Conservation (phyloP, 2,113 vertebrate species). For the Tachysurus vachellii region DNA sequence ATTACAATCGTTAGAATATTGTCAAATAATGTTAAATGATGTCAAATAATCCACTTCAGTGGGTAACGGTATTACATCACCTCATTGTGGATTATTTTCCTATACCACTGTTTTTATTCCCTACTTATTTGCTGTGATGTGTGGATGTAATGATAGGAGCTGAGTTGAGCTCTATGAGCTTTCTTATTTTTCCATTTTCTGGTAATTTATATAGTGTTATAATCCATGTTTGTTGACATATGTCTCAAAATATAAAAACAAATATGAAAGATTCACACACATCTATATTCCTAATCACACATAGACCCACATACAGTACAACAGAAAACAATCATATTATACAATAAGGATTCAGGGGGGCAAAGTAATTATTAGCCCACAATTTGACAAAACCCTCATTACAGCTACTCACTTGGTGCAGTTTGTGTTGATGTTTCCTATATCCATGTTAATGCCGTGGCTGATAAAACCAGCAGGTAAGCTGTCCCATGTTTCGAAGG, state of each 20-base stretch:
- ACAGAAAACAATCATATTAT: background rate
- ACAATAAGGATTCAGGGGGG: too few species aligned
- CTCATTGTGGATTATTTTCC: background rate
- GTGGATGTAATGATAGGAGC: background rate
- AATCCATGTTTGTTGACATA: background rate
- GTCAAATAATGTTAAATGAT: background rate
- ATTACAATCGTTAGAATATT: background rate
- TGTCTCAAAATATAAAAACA: background rate
- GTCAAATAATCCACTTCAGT: background rate
- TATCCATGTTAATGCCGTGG: conserved; percentile 73
- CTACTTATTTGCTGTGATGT: background rate
- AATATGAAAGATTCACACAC: background rate
- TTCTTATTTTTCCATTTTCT: background rate
- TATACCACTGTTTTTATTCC: background rate
- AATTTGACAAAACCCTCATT: background rate
- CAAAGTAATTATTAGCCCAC: background rate
- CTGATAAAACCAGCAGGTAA: conserved; percentile 86
- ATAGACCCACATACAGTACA: background rate
- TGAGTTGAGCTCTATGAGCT: background rate
- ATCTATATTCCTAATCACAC: background rate
- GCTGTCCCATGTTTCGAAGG: conserved; percentile 90
- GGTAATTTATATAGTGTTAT: background rate
- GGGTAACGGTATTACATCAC: background rate
- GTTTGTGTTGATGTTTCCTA: conserved; percentile 63
- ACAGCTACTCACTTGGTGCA: conserved; percentile 81